Base-by-base conservation (phyloP, 2,888 invertebrate species). In the Limnephilus auricula region DNA sequence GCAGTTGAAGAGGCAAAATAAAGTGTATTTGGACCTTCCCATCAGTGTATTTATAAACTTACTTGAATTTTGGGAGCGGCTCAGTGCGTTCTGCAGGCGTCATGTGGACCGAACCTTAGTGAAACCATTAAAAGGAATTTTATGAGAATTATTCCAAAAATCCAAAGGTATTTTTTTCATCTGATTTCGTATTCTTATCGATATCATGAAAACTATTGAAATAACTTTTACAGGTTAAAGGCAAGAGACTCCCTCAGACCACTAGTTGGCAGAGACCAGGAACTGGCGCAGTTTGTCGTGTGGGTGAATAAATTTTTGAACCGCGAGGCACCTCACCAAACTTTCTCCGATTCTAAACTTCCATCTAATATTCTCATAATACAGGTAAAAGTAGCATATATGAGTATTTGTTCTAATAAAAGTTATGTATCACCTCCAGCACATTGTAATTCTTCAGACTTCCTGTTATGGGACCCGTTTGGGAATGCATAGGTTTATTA, bases 281-380 rank as follows among this genome's bases (percentile, higher is more conserved):
- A 90, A n/a, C 18, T 90, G n/a, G 31, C 37, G 12, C 30, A 40
- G n/a, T 90, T 34, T 30, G 31, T n/a, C 18, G 65, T 37, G 18
- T 90, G 93, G 93, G 94, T 94, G 15, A 83, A 85, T 82, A 79
- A 93, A 94, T 92, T 83, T 78, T 32, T 90, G 87, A 92, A 92
- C 92, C n/a, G 79, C 10, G 34, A 34, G 2, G n/a, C 18, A 9
- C 6, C 15, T 82, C 25, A 4, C 18, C 4, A 82, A 25, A 82
- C 25, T 15, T 25, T 2, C 34, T 82, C 82, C 10, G n/a, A n/a
- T 25, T 65, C 65, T 65, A n/a, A 65, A 5, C 34, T 34, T 82
- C 34, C 82, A 32, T 82, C 82, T 5, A 82, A 82, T 32, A 34
- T 82, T 34, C 82, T 82, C 10, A 82, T 82, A 32, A 34, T 82